Percentiles rank a stretch among this genome's conserved stretches.
Conservation (phyloP, 2,797 vertebrate genomes). For the Crocidura indochinensis region DNA sequence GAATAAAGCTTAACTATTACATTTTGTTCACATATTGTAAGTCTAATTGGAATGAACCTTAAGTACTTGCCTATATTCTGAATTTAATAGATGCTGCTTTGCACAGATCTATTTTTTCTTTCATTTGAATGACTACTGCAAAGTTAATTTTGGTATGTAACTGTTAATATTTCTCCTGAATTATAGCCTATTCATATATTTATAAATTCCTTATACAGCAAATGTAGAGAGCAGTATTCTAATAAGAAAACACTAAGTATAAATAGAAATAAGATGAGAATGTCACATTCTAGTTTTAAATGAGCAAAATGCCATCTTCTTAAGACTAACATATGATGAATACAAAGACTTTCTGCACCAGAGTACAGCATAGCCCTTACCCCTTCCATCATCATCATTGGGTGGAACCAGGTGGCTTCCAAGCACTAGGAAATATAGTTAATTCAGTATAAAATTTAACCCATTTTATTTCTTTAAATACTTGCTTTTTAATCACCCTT, state of each 20-base stretch:
- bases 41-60: neutral
- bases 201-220: neutral
- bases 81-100: constrained; percentile 15
- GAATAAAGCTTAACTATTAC: neutral
- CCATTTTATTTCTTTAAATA: neutral
- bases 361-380: no score
- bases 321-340: neutral
- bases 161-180: neutral
- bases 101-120: neutral
- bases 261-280: neutral
- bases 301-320: neutral
- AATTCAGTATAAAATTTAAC: neutral
- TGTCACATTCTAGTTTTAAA: neutral
- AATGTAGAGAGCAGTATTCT: neutral
- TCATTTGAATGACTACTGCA: neutral
- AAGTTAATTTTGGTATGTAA: neutral
- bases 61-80: neutral
- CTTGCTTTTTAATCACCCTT: neutral
- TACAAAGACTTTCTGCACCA: no score
- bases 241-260: neutral
- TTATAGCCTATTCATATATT: neutral
- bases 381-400: no score
- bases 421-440: neutral
- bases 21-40: neutral
- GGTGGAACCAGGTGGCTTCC: no score